Evolutionary conservation across 2,888 invertebrate species (phyloP), one percentile per base, ranked within the genome.

Genomic region (Caenorhabditis virilis): DNA sequence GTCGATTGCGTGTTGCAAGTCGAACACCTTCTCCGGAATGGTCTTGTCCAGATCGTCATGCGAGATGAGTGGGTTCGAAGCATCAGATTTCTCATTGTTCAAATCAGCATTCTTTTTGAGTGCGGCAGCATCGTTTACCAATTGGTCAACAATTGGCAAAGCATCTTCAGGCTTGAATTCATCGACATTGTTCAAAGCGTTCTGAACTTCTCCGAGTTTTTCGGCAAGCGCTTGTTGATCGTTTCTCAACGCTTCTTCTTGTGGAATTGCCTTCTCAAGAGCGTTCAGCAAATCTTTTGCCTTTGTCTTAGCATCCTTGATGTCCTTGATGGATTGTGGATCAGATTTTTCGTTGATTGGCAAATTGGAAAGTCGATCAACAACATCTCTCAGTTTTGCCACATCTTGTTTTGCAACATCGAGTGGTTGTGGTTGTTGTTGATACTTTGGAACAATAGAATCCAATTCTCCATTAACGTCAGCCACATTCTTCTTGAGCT

Each of bases 231-330:
- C 38, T 22, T 6, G 16, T 52, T 57, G 36, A 35, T 43, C 38
- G 20, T 51, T 18, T 27, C 49, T 39, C 27, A 41, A 25, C 16
- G 43, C 51, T 51, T 51, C 39, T 41, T 51, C 51, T 23, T 22
- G 25, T 39, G 51, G 41, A 51, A 51, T 51, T 18, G 30, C 41
- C 18, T 51, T 51, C 20, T 51, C 51, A 22, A 51, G 51, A 15
- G 39, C 39, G 9, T 9, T 25, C 6, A 30, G 13, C 42, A 56
- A 50, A 20, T 61, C 50, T 26, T 62, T 62, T 20, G 54, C 25
- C 26, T 54, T 54, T 25, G 46, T 39, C 41, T 57, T 48, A 5
- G 53, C 43, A 23, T 67, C 56, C 25, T 58, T 54, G 30, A 57
- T 33, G 26, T 52, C 41, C 15, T 50, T 46, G 25, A 50, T 58